Percentiles rank a stretch among this genome's conserved stretches.
These are phyloP conservation scores for Smittia aterrima DNA, from an alignment of 2,888 invertebrate genomes.

Conservation along the genomic window DNA sequence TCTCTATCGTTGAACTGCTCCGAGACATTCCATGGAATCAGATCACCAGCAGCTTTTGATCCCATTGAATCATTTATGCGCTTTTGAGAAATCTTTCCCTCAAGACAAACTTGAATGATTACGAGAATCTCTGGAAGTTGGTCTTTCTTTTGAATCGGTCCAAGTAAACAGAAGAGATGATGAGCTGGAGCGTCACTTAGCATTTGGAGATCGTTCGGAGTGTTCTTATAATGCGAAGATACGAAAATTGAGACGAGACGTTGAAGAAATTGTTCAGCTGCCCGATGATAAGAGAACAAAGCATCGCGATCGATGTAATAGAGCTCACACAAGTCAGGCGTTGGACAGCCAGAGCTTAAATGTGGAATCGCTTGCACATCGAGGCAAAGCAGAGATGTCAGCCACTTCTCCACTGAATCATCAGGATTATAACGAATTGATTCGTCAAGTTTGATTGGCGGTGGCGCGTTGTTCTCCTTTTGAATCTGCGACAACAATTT, in stretches of 20 bases:
- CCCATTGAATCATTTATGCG: slow-evolving; percentile 80
- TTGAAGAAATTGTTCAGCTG: slow-evolving; percentile 89
- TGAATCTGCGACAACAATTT: slow-evolving; percentile 90
- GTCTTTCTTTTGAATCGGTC: slow-evolving; percentile 73
- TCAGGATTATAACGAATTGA: slow-evolving; percentile 89
- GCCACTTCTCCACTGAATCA: slow-evolving; percentile 88
- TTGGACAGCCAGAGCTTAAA: slow-evolving; percentile 75
- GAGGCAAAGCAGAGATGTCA: slow-evolving; percentile 85
- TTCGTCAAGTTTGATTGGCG: slow-evolving; percentile 78
- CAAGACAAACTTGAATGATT: slow-evolving; percentile 80
- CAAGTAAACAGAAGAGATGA: slow-evolving; percentile 90
- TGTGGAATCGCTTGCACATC: slow-evolving; percentile 72
- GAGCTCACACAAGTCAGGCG: slow-evolving; percentile 84
- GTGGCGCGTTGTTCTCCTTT: slow-evolving; percentile 60
- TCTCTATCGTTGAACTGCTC: slow-evolving; percentile 94
- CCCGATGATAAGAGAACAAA: slow-evolving; percentile 93
- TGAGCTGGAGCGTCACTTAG: slow-evolving; percentile 98
- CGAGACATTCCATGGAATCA: slow-evolving; percentile 98
- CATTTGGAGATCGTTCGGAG: slow-evolving; percentile 97
- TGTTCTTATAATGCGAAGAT: slow-evolving; percentile 98
- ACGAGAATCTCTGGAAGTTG: slow-evolving; percentile 90
- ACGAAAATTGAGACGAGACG: slow-evolving; percentile 91
- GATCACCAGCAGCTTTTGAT: slow-evolving; percentile 89
- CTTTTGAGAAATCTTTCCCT: slow-evolving; percentile 65
- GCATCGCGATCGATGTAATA: slow-evolving; percentile 89